A percentile compares a stretch with the other conserved stretches of the same genome.
phyloP scores from a whole-genome alignment of 2,888 invertebrate genomes.

The Orgyia antiqua region DNA sequence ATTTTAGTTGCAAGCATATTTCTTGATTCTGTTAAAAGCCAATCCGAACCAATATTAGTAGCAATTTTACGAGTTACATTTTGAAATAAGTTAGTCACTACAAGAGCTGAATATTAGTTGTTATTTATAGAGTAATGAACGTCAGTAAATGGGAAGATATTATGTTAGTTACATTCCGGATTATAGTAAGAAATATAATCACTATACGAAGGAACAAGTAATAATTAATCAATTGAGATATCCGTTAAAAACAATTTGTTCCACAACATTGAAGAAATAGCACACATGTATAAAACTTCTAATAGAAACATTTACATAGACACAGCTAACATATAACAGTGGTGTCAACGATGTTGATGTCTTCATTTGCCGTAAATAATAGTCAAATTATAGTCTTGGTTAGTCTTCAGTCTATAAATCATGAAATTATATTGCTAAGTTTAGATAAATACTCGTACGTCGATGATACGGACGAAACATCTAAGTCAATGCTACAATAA shows the following conservation, averaged over 20 bases:
- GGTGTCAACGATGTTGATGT: slow-evolving; percentile 37
- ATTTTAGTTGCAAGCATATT: slow-evolving; percentile 9
- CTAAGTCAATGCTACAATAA: no score
- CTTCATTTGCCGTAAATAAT: no score
- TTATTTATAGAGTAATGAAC: slow-evolving; percentile 4
- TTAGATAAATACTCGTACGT: no score
- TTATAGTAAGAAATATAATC: slow-evolving; percentile 14
- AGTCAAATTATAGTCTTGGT: no score
- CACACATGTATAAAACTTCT: slow-evolving; percentile 30
- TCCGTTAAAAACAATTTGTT: slow-evolving; percentile 16
- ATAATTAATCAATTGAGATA: slow-evolving; percentile 11
- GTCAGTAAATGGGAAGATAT: slow-evolving; percentile 19
- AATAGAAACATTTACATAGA: slow-evolving; percentile 32
- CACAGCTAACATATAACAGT: slow-evolving; percentile 40
- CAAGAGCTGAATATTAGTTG: slow-evolving; percentile 13
- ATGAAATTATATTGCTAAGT: no score
- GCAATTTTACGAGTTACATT: no score
- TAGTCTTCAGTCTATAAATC: no score
- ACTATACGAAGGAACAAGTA: slow-evolving; percentile 5
- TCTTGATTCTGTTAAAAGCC: slow-evolving; percentile 10
- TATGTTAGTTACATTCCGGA: slow-evolving; percentile 8
- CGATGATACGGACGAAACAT: no score
- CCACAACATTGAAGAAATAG: slow-evolving; percentile 15
- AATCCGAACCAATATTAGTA: slow-evolving; percentile 10
- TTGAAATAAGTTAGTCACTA: slow-evolving; percentile 9